Percentiles rank a stretch among this genome's conserved stretches.
Evolutionary conservation across 2,888 invertebrate species (phyloP).

Genomic region (Serripes groenlandicus): DNA sequence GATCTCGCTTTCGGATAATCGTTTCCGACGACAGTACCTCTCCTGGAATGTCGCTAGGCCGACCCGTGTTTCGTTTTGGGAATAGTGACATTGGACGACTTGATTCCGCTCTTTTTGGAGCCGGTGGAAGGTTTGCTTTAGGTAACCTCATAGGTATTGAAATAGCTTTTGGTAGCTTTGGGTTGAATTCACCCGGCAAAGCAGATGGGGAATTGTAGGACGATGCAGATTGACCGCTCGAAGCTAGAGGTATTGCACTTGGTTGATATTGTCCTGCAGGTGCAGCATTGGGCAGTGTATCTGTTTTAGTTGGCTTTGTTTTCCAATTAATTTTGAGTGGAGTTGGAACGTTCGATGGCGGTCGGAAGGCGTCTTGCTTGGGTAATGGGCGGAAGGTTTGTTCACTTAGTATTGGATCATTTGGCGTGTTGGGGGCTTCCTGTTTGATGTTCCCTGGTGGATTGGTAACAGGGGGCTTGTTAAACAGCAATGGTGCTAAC

Average conservation of each 20-base stretch:
- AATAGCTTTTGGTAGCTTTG: background rate
- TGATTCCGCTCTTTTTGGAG: background rate
- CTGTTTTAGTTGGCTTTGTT: background rate
- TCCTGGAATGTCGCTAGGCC: slow-evolving; percentile 13
- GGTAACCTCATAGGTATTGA: background rate
- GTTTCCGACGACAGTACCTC: background rate
- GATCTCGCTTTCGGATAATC: background rate
- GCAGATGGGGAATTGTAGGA: slow-evolving; percentile 10
- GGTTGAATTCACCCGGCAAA: background rate
- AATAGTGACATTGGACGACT: background rate
- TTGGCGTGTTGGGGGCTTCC: no score
- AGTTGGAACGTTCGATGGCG: slow-evolving; percentile 13
- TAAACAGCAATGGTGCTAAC: background rate
- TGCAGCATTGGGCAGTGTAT: background rate
- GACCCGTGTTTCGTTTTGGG: background rate
- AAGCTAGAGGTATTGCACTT: background rate
- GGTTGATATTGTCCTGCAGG: background rate
- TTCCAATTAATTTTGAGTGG: slow-evolving; percentile 14
- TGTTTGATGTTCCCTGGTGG: no score
- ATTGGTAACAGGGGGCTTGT: background rate
- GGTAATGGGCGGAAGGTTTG: slow-evolving; percentile 1
- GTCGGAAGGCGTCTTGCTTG: slow-evolving; percentile 1
- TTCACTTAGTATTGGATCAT: background rate
- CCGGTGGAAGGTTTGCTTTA: background rate
- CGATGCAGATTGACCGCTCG: background rate